phyloP scores from a whole-genome alignment of 2,113 vertebrate genomes.

The Perognathus longimembris region DNA sequence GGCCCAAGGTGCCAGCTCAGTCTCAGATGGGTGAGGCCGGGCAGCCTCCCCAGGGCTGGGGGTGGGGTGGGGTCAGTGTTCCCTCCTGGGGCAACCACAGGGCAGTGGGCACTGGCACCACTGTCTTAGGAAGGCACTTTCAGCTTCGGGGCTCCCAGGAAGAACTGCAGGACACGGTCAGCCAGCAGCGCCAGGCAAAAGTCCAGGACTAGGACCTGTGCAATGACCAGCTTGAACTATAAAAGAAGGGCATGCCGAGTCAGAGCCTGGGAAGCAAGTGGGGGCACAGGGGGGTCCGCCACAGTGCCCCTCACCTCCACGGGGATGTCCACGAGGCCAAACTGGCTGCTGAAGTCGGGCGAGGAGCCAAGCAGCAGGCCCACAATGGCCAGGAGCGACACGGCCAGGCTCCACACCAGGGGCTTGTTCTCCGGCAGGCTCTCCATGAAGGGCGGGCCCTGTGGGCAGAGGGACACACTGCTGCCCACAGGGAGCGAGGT shows the following conservation, averaged over 20 bases:
- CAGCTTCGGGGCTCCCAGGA: conserved; percentile 94
- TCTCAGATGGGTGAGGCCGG: conserved; percentile 29
- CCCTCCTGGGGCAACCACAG: neutral
- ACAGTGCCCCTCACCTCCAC: conserved; percentile 88
- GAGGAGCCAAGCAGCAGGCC: conserved; percentile 94
- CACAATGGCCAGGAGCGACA: conserved; percentile 92
- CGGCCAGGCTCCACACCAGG: conserved; percentile 93
- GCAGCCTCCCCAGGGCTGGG: neutral
- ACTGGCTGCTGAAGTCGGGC: conserved; percentile 96
- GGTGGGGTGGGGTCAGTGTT: conserved; percentile 19
- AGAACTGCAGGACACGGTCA: conserved; percentile 94
- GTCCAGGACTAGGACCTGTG: conserved; percentile 92
- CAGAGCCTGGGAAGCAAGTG: accelerated
- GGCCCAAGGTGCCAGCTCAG: conserved; percentile 31
- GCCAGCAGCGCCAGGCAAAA: conserved; percentile 92
- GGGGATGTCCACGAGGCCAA: conserved; percentile 96
- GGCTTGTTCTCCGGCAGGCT: conserved; percentile 95
- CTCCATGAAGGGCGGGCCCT: conserved; percentile 99
- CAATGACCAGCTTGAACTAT: conserved; percentile 96
- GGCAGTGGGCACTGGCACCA: conserved; percentile 19
- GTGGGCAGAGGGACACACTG: accelerated
- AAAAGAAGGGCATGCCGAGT: neutral
- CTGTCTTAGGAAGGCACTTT: conserved; percentile 94
- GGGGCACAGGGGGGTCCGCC: accelerated
- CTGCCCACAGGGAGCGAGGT: neutral